These are phyloP conservation scores for Drosophila chauvacae DNA, from an alignment of 1,140 invertebrate species.

Conservation along the genomic window DNA sequence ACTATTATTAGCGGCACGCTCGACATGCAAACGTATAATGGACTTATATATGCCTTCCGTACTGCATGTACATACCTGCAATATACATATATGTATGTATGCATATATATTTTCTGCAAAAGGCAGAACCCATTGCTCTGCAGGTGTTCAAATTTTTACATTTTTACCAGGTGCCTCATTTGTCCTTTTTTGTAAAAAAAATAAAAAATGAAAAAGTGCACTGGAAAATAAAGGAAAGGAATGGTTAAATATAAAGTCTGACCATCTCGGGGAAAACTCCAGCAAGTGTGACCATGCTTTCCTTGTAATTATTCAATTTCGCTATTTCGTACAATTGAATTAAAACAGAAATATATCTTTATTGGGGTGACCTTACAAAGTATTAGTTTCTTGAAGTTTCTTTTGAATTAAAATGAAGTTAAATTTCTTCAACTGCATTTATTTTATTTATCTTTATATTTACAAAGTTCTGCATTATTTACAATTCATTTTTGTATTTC, in stretches of 20 bases:
- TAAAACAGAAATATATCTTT: no score
- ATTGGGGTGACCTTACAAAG: no score
- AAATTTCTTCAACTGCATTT: conserved; percentile 4
- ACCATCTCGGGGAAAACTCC: background rate
- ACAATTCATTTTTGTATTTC: conserved; percentile 61
- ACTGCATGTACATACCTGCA: conserved; percentile 12
- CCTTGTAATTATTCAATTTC: background rate
- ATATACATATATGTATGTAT: background rate
- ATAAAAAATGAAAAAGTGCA: background rate
- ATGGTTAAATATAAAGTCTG: background rate
- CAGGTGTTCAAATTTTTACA: conserved; percentile 63
- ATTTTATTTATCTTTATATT: no score
- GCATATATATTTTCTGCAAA: background rate
- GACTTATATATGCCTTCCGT: conserved; percentile 25
- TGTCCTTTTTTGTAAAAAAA: conserved; percentile 11
- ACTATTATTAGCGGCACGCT: conserved; percentile 80
- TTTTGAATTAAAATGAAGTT: background rate
- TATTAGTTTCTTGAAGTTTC: background rate
- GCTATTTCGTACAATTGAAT: no score
- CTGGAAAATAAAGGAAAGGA: conserved; percentile 2
- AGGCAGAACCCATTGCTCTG: conserved; percentile 25
- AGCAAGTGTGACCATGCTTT: background rate
- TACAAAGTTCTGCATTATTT: conserved; percentile 50
- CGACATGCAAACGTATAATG: conserved; percentile 63
- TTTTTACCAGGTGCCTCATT: conserved; percentile 14